phyloP scores from a whole-genome alignment of 2,888 invertebrate species.

The Agriopis marginaria region DNA sequence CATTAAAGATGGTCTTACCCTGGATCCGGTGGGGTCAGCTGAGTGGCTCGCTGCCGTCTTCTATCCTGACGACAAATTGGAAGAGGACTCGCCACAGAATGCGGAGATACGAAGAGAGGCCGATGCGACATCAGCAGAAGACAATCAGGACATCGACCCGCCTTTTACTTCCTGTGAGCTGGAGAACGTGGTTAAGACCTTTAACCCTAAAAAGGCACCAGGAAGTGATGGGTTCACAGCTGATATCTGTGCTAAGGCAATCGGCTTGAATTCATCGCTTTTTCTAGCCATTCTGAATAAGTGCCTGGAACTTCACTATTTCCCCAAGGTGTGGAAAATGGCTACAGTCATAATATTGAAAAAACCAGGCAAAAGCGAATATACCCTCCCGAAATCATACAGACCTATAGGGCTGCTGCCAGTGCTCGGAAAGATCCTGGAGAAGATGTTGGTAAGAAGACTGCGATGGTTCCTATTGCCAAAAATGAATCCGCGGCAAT shows the following conservation, averaged over 20 bases:
- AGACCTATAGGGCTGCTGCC: conserved; percentile 30
- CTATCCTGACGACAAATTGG: too few species aligned
- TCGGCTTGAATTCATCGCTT: conserved; percentile 6
- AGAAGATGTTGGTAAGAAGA: conserved; percentile 14
- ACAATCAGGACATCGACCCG: background rate
- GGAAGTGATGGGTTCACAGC: too few species aligned
- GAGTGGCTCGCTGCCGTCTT: background rate
- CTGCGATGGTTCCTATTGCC: conserved; percentile 14
- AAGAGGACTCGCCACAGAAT: too few species aligned
- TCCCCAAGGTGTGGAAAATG: conserved; percentile 27
- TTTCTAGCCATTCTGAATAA: conserved; percentile 13
- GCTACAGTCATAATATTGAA: conserved; percentile 7
- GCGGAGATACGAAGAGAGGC: background rate
- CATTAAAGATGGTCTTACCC: background rate
- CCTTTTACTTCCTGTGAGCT: background rate
- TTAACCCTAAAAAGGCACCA: too few species aligned
- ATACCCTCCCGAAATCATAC: conserved; percentile 16
- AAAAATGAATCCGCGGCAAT: background rate
- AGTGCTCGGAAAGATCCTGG: conserved; percentile 23
- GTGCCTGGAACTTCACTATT: conserved; percentile 11
- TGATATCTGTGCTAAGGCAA: conserved; percentile 40
- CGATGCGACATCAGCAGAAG: too few species aligned
- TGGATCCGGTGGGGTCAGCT: background rate
- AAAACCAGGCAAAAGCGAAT: conserved; percentile 27
- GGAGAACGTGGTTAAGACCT: background rate